Percentiles rank a stretch among this genome's conserved stretches.
Evolutionary conservation across 2,797 vertebrate species (phyloP).

Genomic region (Odontamblyopus rebecca): DNA sequence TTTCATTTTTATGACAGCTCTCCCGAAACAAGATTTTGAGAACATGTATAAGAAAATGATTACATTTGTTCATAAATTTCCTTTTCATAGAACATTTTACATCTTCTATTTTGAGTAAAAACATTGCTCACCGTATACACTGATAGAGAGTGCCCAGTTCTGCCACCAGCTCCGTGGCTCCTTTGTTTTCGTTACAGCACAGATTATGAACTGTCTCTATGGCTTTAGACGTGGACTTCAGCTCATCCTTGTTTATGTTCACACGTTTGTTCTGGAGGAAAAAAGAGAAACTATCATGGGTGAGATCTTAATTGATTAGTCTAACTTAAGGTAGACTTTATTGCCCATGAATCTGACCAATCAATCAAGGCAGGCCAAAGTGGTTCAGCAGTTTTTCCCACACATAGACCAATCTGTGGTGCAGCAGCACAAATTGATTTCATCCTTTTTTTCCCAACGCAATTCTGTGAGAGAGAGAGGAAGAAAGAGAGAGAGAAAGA

Average conservation of each 20-base stretch:
- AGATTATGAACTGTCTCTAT: constrained; percentile 95
- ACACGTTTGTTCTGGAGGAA: constrained; percentile 89
- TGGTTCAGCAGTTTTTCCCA: too few species aligned
- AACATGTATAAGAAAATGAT: not conserved
- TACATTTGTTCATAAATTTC: too few species aligned
- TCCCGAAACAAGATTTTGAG: not conserved
- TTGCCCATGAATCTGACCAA: too few species aligned
- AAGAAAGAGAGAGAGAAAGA: too few species aligned
- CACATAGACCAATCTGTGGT: too few species aligned
- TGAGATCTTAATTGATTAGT: not conserved
- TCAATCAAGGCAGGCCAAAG: too few species aligned
- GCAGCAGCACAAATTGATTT: too few species aligned
- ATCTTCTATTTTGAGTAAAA: not conserved
- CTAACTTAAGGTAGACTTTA: too few species aligned
- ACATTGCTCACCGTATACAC: constrained; percentile 86
- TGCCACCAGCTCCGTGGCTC: constrained; percentile 94
- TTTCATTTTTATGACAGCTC: too few species aligned
- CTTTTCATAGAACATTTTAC: too few species aligned
- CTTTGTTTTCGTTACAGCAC: constrained; percentile 99
- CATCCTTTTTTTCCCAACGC: too few species aligned
- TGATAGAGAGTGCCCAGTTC: constrained; percentile 96
- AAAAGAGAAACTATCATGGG: not conserved
- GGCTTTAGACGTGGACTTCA: constrained; percentile 96
- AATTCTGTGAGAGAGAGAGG: too few species aligned
- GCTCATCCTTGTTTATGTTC: constrained; percentile 97